These are phyloP conservation scores for Luperina nickerlii DNA, from an alignment of 2,888 invertebrate genomes.

Conservation along the genomic window DNA sequence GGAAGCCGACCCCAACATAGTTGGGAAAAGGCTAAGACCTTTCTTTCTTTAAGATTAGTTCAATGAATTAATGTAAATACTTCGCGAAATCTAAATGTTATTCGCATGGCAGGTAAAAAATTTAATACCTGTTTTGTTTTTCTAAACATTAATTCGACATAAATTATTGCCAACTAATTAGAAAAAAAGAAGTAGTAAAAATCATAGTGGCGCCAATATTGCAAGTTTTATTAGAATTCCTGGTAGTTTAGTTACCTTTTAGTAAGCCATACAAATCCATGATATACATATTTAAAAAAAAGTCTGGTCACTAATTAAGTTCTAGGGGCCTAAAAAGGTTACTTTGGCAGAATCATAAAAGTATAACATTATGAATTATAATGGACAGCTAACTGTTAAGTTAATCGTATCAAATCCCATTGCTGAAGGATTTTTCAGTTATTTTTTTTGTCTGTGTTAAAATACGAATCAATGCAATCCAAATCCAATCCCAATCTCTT, in stretches of 20 bases:
- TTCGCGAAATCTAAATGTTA: neutral
- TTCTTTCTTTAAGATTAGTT: neutral
- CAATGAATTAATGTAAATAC: neutral
- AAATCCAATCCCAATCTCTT: too few relatives aligned
- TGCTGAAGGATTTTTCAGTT: too few relatives aligned
- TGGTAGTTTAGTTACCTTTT: conserved; percentile 6
- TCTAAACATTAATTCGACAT: neutral
- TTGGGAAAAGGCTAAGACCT: neutral
- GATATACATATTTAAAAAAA: neutral
- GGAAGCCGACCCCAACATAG: neutral
- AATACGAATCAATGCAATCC: too few relatives aligned
- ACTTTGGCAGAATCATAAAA: too few relatives aligned
- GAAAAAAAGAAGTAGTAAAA: conserved; percentile 21
- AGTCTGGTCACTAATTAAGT: too few relatives aligned
- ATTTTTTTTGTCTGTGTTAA: too few relatives aligned
- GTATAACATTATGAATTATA: too few relatives aligned
- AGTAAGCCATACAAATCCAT: neutral
- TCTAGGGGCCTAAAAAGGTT: too few relatives aligned
- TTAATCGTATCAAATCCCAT: too few relatives aligned
- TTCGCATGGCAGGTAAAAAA: neutral
- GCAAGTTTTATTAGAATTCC: neutral
- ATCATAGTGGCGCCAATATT: conserved; percentile 19
- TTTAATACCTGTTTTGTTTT: neutral
- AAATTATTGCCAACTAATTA: neutral
- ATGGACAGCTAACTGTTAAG: too few relatives aligned